Conservation (phyloP, 2,888 invertebrate species). For the Hecatera dysodea region DNA sequence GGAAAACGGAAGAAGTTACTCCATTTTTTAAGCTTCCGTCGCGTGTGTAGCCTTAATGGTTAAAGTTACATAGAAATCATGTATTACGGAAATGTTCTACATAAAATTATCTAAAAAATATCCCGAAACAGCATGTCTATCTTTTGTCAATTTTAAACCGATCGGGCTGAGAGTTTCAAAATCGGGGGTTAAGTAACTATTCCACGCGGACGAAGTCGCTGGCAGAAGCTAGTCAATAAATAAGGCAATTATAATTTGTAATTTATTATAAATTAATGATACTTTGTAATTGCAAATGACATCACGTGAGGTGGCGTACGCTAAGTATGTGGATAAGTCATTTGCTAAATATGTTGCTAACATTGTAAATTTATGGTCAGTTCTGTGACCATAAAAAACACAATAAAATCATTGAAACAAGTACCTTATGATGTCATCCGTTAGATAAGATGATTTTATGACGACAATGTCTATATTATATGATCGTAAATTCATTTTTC, state of each 20-base stretch:
- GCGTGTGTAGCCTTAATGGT: no score
- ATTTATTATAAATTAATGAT: constrained; percentile 33
- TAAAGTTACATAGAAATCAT: no score
- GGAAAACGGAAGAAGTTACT: no score
- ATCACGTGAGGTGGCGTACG: constrained; percentile 28
- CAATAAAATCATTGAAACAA: constrained; percentile 74
- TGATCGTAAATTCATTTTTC: constrained; percentile 44
- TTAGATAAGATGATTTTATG: constrained; percentile 48
- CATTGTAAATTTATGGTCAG: constrained; percentile 62
- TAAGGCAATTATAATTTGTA: constrained; percentile 31
- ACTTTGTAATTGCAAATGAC: constrained; percentile 42
- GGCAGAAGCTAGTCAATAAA: no score
- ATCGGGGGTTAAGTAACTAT: no score
- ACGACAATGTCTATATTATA: constrained; percentile 28
- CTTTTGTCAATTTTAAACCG: no score
- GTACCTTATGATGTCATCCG: constrained; percentile 67
- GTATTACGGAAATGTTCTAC: no score
- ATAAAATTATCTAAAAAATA: no score
- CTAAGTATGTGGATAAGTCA: constrained; percentile 38
- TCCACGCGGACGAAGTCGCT: no score
- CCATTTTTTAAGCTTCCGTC: no score
- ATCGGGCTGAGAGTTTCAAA: no score
- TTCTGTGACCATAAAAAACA: constrained; percentile 68
- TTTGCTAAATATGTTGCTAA: constrained; percentile 35
- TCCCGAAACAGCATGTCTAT: no score